phyloP scores from a whole-genome alignment of 2,888 invertebrate genomes.

The Anodontia alba region DNA sequence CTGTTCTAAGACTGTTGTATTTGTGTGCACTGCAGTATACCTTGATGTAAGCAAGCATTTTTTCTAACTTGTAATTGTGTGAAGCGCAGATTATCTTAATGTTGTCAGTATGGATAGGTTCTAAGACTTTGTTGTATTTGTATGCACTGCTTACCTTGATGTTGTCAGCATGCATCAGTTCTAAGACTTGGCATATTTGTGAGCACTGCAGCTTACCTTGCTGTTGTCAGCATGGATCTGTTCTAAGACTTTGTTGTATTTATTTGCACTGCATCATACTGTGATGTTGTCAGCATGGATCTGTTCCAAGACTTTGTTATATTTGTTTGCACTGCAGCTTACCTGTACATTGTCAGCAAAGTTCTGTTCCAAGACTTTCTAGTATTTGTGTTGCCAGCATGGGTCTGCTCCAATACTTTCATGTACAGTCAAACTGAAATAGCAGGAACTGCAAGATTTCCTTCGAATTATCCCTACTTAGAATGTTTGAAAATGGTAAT shows the following conservation, averaged over 20 bases:
- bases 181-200: conserved; percentile 65
- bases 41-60: conserved; percentile 69
- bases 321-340: too few species aligned
- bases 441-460: too few species aligned
- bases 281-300: conserved; percentile 69
- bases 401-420: conserved; percentile 67
- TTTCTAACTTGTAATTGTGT: too few species aligned
- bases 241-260: conserved; percentile 68
- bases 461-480: too few species aligned
- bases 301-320: conserved; percentile 67
- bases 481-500: too few species aligned
- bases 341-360: too few species aligned
- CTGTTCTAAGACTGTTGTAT: too few species aligned
- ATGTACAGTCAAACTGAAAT: too few species aligned
- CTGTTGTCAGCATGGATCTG: neutral
- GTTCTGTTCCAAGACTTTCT: neutral
- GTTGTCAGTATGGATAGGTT: conserved; percentile 71
- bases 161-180: conserved; percentile 71
- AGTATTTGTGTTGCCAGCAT: conserved; percentile 62
- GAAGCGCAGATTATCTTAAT: conserved; percentile 69
- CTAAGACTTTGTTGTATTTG: conserved; percentile 63
- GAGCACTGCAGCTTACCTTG: neutral
- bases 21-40: too few species aligned
- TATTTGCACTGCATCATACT: conserved; percentile 68
- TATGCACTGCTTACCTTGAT: conserved; percentile 61